Conservation (phyloP, 2,797 vertebrate species). For the Phoxinus dragarum region DNA sequence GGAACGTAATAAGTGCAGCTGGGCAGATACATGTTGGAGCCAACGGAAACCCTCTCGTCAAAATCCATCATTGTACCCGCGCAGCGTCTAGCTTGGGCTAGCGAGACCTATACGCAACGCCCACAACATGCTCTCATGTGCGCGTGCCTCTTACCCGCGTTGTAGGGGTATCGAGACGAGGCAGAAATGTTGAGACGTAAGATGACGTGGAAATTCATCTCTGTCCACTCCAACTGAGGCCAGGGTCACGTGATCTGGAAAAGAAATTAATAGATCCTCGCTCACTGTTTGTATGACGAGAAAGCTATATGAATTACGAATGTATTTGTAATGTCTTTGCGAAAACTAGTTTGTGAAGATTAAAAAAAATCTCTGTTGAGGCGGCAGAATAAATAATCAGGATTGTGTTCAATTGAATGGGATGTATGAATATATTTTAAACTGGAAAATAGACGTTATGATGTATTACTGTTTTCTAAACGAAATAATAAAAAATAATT, state of each 20-base stretch:
- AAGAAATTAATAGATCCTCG: constrained; percentile 92
- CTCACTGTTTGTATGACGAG: constrained; percentile 19
- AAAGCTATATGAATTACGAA: neutral
- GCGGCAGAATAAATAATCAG: neutral
- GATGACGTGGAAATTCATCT: constrained; percentile 99
- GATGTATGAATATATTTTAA: neutral
- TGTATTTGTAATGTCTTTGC: neutral
- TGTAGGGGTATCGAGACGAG: constrained; percentile 89
- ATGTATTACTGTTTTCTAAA: neutral
- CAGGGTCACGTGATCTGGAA: constrained; percentile 94
- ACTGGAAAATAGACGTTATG: neutral
- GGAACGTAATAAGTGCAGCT: constrained; percentile 99
- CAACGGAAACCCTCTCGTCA: constrained; percentile 96
- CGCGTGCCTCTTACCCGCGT: constrained; percentile 89
- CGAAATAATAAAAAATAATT: neutral
- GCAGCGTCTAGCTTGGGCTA: constrained; percentile 83
- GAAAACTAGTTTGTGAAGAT: neutral
- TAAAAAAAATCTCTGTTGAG: neutral
- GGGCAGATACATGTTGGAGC: constrained; percentile 98
- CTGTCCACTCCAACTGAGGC: constrained; percentile 94
- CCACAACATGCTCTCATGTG: constrained; percentile 94
- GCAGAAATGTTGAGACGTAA: constrained; percentile 96
- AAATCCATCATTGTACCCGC: constrained; percentile 92
- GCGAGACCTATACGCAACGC: constrained; percentile 84
- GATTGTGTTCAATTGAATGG: neutral